Evolutionary conservation across 1,140 invertebrate genomes (phyloP), one percentile per base, ranked within the genome.

Genomic region (Leguminivora glycinivorella): DNA sequence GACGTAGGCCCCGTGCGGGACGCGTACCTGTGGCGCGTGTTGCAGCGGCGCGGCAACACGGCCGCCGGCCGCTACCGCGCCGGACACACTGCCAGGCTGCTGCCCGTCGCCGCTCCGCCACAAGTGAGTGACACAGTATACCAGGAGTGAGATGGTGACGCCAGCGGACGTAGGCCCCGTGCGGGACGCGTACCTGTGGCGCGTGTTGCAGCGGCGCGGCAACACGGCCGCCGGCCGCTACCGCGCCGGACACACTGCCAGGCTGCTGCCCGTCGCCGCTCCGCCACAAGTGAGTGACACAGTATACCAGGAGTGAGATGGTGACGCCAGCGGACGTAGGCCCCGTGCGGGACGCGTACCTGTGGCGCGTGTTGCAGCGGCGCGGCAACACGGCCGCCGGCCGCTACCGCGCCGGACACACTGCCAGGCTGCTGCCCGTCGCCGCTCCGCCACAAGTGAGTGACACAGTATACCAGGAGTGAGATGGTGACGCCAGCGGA

Each of bases 171-270:
- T 17, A 12, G 19, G 47, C 47, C 4, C 14, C 47, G 14, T 52
- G 3, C 95, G 95, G 76, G 98, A 99, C 81, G 98, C 98, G 87
- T 99, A 99, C 91, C 81, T 98, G n/a, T 99, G 98, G 98, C 99
- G 99, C 89, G 38, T 40, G 38, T 10, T 40, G 38, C 38, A 40
- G 38, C 38, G 38, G 4, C 9, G 79, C 87, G 98, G 26, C 93
- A 95, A 67, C 93, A 96, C 78, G 96, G 96, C 10, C 89, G 88
- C 22, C 93, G 14, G 5, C 6, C 38, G 38, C 12, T 40, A 40
- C 38, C 38, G 38, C 38, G 38, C 38, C 38, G 38, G 38, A 5
- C 38, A 94, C 1, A 93, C 94, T 80, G 96, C 97, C 81, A 95
- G 96, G 14, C 38, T 40, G 38, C 68, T 91, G n/a, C 97, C 95